A percentile compares a stretch with the other conserved stretches of the same genome.
These are phyloP conservation scores for Melanotaenia pygmaea DNA, from an alignment of 2,797 vertebrate species.

Conservation along the genomic window DNA sequence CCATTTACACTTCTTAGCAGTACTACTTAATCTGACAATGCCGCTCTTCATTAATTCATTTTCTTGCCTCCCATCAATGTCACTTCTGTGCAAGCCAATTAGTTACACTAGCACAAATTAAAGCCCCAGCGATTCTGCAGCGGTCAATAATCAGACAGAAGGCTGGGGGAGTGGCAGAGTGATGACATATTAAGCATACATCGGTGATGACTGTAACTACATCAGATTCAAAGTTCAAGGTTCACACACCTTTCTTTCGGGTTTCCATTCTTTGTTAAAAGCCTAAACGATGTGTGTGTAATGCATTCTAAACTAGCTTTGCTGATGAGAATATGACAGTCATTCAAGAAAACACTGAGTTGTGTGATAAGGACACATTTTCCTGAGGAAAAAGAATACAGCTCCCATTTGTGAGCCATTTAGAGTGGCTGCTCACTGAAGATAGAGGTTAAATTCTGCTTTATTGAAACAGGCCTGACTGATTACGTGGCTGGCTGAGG, in stretches of 20 bases:
- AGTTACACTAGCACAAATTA: slow-evolving; percentile 79
- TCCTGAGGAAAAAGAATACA: slow-evolving; percentile 41
- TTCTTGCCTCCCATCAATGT: slow-evolving; percentile 71
- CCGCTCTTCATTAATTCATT: slow-evolving; percentile 67
- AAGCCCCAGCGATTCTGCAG: slow-evolving; percentile 70
- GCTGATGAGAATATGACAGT: slow-evolving; percentile 32
- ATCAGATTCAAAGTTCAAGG: slow-evolving; percentile 10
- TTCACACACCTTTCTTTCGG: slow-evolving; percentile 1
- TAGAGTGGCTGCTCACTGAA: slow-evolving; percentile 29
- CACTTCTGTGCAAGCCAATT: slow-evolving; percentile 73
- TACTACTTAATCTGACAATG: slow-evolving; percentile 56
- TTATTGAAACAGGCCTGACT: slow-evolving; percentile 43
- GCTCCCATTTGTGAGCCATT: slow-evolving; percentile 39
- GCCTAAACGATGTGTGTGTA: slow-evolving; percentile 4
- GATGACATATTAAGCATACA: slow-evolving; percentile 50
- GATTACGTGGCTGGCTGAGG: slow-evolving; percentile 41
- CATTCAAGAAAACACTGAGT: slow-evolving; percentile 23
- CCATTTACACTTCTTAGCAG: slow-evolving; percentile 52
- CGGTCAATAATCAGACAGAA: slow-evolving; percentile 75
- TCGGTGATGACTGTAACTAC: slow-evolving; percentile 25
- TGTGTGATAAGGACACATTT: slow-evolving; percentile 47
- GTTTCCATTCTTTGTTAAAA: background rate
- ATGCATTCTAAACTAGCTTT: slow-evolving; percentile 21
- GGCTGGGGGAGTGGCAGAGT: slow-evolving; percentile 46
- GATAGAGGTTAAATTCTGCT: slow-evolving; percentile 48